Percentiles rank a stretch among this genome's conserved stretches.
These are phyloP conservation scores for Frankliniella fusca DNA, from an alignment of 2,888 invertebrate genomes.

Conservation along the genomic window DNA sequence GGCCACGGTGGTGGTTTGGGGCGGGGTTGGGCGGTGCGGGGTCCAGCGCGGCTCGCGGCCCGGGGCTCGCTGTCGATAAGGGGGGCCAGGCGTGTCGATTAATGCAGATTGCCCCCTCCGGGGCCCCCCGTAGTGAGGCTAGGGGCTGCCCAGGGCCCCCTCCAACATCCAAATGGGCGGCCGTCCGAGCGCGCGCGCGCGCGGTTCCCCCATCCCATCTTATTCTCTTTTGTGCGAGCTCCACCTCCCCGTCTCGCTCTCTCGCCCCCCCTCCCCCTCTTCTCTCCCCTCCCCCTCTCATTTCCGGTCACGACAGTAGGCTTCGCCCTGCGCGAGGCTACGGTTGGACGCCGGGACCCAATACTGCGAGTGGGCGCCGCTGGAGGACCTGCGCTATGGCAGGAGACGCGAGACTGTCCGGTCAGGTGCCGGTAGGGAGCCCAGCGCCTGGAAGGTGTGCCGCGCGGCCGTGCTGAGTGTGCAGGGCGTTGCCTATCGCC, in stretches of 20 bases:
- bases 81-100: neutral
- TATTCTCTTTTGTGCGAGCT: neutral
- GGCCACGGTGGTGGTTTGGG: neutral
- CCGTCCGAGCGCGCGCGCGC: too few species aligned
- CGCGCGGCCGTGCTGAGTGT: too few species aligned
- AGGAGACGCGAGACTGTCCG: too few species aligned
- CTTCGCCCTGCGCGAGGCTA: neutral
- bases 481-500: too few species aligned
- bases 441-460: too few species aligned
- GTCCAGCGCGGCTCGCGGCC: neutral
- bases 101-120: conserved; percentile 16
- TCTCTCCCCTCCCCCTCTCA: neutral
- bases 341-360: neutral
- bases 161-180: too few species aligned
- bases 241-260: neutral
- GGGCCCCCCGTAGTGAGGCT: neutral
- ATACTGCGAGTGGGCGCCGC: too few species aligned
- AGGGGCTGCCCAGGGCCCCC: too few species aligned
- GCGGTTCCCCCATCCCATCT: too few species aligned
- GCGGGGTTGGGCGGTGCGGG: neutral
- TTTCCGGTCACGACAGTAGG: neutral
- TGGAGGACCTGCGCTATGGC: too few species aligned
- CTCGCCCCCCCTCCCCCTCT: neutral
- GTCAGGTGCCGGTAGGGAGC: too few species aligned
- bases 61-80: neutral